Percentiles rank a stretch among this genome's conserved stretches.
phyloP scores from a whole-genome alignment of 2,113 vertebrate genomes.

The Stegastes partitus region DNA sequence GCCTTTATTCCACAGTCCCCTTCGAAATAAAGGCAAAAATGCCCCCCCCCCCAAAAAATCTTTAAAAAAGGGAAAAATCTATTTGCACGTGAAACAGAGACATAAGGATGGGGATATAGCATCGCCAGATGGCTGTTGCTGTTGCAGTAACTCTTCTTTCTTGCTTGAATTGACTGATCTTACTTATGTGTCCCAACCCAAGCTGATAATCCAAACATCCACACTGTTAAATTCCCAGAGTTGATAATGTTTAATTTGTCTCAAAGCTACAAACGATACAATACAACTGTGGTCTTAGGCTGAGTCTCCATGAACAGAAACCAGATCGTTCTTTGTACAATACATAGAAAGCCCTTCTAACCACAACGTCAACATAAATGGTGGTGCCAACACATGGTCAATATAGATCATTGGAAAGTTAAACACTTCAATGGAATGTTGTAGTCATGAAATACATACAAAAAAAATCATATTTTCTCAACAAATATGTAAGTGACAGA shows the following conservation, averaged over 20 bases:
- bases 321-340: constrained; percentile 3
- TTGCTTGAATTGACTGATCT: constrained; percentile 34
- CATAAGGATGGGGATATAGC: not conserved
- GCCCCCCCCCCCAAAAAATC: no score
- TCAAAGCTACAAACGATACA: not conserved
- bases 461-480: constrained; percentile 32
- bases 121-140: not conserved
- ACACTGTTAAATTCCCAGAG: constrained; percentile 17
- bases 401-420: not conserved
- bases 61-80: not conserved
- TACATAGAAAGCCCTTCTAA: not conserved
- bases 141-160: constrained; percentile 18
- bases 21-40: no score
- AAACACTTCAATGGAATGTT: constrained; percentile 14
- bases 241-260: not conserved
- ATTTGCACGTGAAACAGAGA: constrained; percentile 49
- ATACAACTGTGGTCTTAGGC: not conserved
- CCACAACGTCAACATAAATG: not conserved
- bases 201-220: constrained; percentile 26
- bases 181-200: constrained; percentile 18
- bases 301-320: not conserved
- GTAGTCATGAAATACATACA: not conserved
- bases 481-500: constrained; percentile 18
- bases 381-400: not conserved
- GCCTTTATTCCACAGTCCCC: no score